Evolutionary conservation across 2,113 vertebrate genomes (phyloP), one percentile per base, ranked within the genome.

Genomic region (Tringa solitaria): DNA sequence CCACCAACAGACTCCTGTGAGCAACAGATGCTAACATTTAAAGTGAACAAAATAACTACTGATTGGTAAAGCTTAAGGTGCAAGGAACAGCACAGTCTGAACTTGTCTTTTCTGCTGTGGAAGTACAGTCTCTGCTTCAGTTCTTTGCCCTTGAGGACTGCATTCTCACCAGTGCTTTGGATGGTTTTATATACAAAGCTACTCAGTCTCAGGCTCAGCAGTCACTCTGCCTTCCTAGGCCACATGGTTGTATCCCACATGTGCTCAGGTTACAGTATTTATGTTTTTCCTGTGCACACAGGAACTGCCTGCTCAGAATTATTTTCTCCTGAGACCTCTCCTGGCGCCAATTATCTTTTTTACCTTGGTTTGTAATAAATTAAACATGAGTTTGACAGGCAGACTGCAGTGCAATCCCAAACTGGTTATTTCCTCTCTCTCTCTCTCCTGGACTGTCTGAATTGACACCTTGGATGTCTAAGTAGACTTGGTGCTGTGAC

Each of bases 201-300:
- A 2, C 32, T 14, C 1, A 64, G 16, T 17, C 43, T 15, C 16
- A 10, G 12, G 20, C 41, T 91, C 26, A 70, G 61, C 26, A 9
- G 27, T 39, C 45, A 26, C 43, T 64, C 48, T 26, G 35, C 39
- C 61, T 69, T n/a, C 68, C 75, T 24, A 19, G 14, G 13, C 51
- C 41, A 27, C 30, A 5, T 2, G 0, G 33, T 3, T 65, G 17
- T 39, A 60, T 33, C 50, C 64, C 4, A 1, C 30, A 21, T 3
- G 1, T 74, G 68, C 53, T 69, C 45, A 61, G 50, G 54, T 30
- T 91, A 26, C 48, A 35, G 27, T 35, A 48, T 80, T 84, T 51
- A 2, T 28, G 5, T 15, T 77, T 80, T 54, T 30, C 24, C 26
- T 53, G 60, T 61, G 56, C 73, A 81, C 59, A 21, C 88, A 74